These are phyloP conservation scores for Narcine bancroftii DNA, from an alignment of 2,113 vertebrate genomes.

Conservation along the genomic window DNA sequence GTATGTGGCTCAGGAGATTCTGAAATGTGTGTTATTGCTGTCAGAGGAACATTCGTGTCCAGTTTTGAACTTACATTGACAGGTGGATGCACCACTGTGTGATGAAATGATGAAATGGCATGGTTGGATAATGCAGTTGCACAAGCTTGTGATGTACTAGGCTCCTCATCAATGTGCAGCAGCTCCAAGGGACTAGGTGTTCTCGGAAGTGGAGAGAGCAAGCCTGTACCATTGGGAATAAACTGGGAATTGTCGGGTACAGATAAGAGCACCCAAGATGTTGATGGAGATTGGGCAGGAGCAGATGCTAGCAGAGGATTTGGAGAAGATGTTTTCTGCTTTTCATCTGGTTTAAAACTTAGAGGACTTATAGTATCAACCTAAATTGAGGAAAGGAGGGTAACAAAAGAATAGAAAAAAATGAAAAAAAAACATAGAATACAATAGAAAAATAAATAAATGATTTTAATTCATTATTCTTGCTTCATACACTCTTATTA, in stretches of 20 bases:
- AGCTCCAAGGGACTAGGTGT: conserved; percentile 49
- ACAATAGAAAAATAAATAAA: conserved; percentile 40
- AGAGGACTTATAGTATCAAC: conserved; percentile 70
- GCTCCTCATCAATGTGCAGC: conserved; percentile 55
- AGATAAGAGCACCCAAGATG: neutral
- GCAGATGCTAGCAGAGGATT: neutral
- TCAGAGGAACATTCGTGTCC: conserved; percentile 46
- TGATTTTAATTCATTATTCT: neutral
- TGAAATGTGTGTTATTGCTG: conserved; percentile 46
- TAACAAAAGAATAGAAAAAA: conserved; percentile 48
- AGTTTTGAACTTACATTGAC: conserved; percentile 45
- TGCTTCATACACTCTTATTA: neutral
- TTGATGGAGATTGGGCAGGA: neutral
- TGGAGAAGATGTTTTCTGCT: conserved; percentile 42
- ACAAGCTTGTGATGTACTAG: conserved; percentile 21
- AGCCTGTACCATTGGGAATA: conserved; percentile 40
- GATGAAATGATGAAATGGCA: conserved; percentile 27
- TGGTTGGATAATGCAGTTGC: neutral
- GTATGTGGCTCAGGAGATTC: neutral
- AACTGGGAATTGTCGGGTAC: conserved; percentile 38
- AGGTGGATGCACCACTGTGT: conserved; percentile 39
- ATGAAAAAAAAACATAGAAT: conserved; percentile 45
- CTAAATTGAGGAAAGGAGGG: conserved; percentile 57
- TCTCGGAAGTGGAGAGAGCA: conserved; percentile 42
- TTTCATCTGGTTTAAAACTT: conserved; percentile 56